Percentiles rank a stretch among this genome's conserved stretches.
Evolutionary conservation across 2,113 vertebrate genomes (phyloP).

Genomic region (Sinocyclocheilus maitianheensis): DNA sequence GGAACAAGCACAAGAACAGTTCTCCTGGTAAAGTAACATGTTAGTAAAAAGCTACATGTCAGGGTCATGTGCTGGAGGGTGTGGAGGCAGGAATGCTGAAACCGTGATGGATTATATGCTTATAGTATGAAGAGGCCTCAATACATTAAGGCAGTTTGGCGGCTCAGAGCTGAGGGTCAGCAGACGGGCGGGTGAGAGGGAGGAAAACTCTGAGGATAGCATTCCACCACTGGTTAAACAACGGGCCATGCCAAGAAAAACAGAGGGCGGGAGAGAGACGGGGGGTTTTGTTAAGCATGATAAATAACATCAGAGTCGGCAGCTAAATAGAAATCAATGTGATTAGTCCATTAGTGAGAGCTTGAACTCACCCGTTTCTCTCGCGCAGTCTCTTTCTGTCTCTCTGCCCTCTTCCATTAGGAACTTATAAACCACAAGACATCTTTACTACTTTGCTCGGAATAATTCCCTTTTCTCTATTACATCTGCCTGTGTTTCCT

Average conservation of each 20-base stretch:
- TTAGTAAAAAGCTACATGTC: neutral
- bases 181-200: conserved; percentile 53
- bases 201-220: conserved; percentile 55
- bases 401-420: conserved; percentile 42
- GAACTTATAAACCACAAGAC: conserved; percentile 50
- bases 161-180: conserved; percentile 57
- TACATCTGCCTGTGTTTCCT: neutral
- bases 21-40: conserved; percentile 37
- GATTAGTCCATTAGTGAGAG: conserved; percentile 79
- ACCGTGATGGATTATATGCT: conserved; percentile 23
- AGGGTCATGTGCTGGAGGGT: conserved; percentile 38
- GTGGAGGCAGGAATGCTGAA: conserved; percentile 21
- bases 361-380: conserved; percentile 66
- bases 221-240: conserved; percentile 72
- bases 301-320: conserved; percentile 81
- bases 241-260: conserved; percentile 55
- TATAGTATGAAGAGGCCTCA: conserved; percentile 49
- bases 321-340: conserved; percentile 83
- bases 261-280: conserved; percentile 61
- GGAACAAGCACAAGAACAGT: conserved; percentile 26
- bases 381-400: neutral
- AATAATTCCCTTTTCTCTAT: conserved; percentile 24
- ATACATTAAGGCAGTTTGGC: conserved; percentile 68
- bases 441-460: conserved; percentile 23
- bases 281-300: conserved; percentile 76